Evolutionary conservation across 2,113 vertebrate genomes (phyloP), one percentile per base, ranked within the genome.

Genomic region (Centropus unirufus): DNA sequence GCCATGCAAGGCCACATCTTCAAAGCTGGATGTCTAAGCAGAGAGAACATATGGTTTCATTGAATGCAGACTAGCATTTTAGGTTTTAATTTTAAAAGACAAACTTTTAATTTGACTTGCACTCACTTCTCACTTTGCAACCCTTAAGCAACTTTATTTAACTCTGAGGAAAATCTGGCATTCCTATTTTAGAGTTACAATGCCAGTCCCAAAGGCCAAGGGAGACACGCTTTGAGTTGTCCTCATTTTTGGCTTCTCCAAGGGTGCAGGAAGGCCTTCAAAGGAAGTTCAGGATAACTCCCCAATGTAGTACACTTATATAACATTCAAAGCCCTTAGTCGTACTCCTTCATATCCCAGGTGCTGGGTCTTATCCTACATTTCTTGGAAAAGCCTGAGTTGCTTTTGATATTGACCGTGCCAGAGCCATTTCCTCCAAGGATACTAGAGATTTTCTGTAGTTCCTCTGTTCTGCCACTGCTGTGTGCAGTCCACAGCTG

Each of bases 31-130:
- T 95, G 83, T 76, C 73, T 92, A 92, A 94, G 78, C 29, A 81
- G 63, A 58, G 70, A 66, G 87, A 79, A 52, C 74, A 22, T 93
- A 76, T 87, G 82, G 90, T 83, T 95, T 94, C 89, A 82, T 84
- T 89, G 58, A 92, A 78, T 79, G 70, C 67, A 82, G 92, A 83
- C 86, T 47, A 36, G 73, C 36, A 36, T 36, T 36, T 36, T 36
- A 36, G 36, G 36, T 36, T 36, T 36, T 36, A 36, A 36, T 36
- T 36, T 36, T 36, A 36, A 36, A 36, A 36, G 36, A 36, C 36
- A 36, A 90, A 63, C 90, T 96, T 96, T 88, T 93, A 76, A 91
- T 96, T 92, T 95, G 77, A 40, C 73, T 90, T 74, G 46, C 77
- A 34, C 51, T 90, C 36, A 34, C 0, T 1, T 85, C 84, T 95